phyloP scores from a whole-genome alignment of 2,113 vertebrate species.

The Sialia sialis region DNA sequence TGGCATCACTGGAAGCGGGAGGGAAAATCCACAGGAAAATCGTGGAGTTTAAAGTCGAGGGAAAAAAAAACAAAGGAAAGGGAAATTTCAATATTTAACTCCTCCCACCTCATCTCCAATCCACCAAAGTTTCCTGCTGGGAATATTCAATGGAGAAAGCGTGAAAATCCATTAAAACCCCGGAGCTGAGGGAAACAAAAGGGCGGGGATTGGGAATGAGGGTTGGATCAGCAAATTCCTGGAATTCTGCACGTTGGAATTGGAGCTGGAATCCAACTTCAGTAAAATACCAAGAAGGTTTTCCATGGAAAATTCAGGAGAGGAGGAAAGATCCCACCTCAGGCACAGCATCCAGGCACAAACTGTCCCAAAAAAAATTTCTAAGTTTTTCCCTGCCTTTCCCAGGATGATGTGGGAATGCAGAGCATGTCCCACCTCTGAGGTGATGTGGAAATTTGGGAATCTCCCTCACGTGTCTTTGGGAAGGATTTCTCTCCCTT shows the following conservation, averaged over 20 bases:
- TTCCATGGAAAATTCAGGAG: accelerated
- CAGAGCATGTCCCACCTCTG: background rate
- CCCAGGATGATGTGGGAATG: background rate
- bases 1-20: background rate
- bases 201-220: background rate
- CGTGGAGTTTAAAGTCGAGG: accelerated
- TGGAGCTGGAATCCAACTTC: background rate
- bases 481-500: background rate
- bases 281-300: background rate
- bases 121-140: background rate
- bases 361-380: background rate
- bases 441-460: background rate
- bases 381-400: background rate
- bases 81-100: background rate
- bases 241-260: accelerated
- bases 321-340: background rate
- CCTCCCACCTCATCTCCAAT: background rate
- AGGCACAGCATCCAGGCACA: accelerated
- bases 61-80: background rate
- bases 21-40: background rate
- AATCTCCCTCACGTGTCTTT: background rate
- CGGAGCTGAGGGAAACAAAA: background rate
- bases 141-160: background rate
- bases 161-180: background rate
- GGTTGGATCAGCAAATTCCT: background rate